Evolutionary conservation across 2,797 vertebrate species (phyloP), one percentile per base, ranked within the genome.

Genomic region (Avahi laniger): DNA sequence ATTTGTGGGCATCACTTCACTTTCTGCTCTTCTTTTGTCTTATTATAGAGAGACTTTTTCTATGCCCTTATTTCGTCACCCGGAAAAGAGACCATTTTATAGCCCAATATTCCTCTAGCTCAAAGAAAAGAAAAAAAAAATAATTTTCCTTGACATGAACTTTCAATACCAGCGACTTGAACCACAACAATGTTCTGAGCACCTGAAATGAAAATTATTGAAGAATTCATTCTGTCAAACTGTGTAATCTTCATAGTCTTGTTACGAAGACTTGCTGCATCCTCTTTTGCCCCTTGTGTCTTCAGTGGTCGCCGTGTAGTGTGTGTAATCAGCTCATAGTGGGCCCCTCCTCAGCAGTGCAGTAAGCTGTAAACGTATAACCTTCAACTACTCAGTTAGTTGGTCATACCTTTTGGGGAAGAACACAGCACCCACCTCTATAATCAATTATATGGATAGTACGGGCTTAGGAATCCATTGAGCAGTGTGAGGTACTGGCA

Each of bases 381-480:
- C 59, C n/a, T 70, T 57, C 33, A 35, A 12, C 38, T 52, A 46
- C 11, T 9, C 35, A 1, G 13, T 7, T 0, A 0, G 9, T 6
- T 24, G 75, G n/a, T 14, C 4, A 0, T 35, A 33, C 52, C 24
- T 33, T 0, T 24, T 2, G 41, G 4, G 67, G 14, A 41, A 78
- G 63, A 54, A 28, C 14, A 2, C 24, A 30, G 84, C 67, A 18
- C 63, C 30, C 30, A 3, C 5, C 17, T 33, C 38, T 2, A 1
- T 41, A 18, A 41, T 59, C 91, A 7, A 0, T 33, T 33, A 4
- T 6, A 0, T 7, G 15, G 54, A 7, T 2, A 2, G 7, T 26
- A 4, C 0, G 63, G 83, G 35, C 65, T 88, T 41, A 9, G 3
- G 38, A n/a, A 3, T 88, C 41, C 0, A 0, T 4, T 17, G 65